Base-by-base conservation (phyloP, 2,797 vertebrate genomes). In the Remorina albescens region DNA sequence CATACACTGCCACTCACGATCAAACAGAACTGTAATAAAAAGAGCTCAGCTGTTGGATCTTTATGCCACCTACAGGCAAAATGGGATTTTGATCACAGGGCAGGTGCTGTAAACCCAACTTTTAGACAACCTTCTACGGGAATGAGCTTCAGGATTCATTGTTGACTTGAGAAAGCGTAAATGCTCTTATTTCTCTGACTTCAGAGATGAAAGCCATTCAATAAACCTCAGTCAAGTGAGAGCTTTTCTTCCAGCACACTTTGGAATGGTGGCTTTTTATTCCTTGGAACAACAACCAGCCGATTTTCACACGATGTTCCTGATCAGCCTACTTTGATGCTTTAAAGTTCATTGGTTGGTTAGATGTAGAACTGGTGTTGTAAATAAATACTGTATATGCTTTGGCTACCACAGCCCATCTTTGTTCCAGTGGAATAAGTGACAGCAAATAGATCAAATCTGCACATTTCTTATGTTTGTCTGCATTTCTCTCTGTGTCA, bases 41-140 rank as follows among this genome's bases (percentile, higher is more conserved):
- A n/a, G 3, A 49, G 30, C 25, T 9, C 12, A 36, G 39, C 11
- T 54, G 67, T 76, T 78, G 36, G 58, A 53, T 76, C 42, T 60
- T 67, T 72, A 32, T 80, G 89, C 88, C 91, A 86, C 71, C 90
- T 90, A 85, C 77, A 82, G 89, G 88, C 41, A 21, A 76, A 65
- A 7, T 39, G 8, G 18, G 51, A 51, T 49, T 58, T 49, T 71
- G 41, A 37, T 23, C 25, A 46, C 32, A 0, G 25, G 2, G 12
- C 25, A 51, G 26, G 16, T 36, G 13, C 19, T 58, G 2, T 2
- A 63, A 46, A 16, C n/a, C n/a, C n/a, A n/a, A n/a, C 50, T 28
- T 25, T 9, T 16, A 28, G 21, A 67, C 9, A 32, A 56, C 21
- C 21, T n/a, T n/a, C 44, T 6, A 11, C 55, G 53, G 7, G 44